phyloP scores from a whole-genome alignment of 2,113 vertebrate genomes.

The Brienomyrus brachyistius region DNA sequence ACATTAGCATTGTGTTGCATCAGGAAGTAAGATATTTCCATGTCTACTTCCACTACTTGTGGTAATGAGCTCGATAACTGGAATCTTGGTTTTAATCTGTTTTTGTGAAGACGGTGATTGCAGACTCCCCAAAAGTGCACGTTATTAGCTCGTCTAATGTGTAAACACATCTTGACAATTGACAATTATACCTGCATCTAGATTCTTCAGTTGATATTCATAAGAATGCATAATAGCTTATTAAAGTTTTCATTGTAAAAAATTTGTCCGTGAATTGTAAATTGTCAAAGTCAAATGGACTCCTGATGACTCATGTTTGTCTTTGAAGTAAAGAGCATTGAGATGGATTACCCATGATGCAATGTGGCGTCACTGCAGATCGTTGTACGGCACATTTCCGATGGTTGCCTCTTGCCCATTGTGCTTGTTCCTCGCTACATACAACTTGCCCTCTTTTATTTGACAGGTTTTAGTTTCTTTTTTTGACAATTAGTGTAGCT shows the following conservation, averaged over 20 bases:
- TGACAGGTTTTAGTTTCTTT: neutral
- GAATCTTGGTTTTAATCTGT: neutral
- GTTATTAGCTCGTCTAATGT: neutral
- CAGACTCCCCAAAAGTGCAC: neutral
- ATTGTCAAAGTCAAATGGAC: neutral
- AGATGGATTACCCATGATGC: neutral
- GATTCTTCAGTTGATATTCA: neutral
- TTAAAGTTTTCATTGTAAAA: neutral
- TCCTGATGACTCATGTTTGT: neutral
- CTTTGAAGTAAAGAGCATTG: neutral
- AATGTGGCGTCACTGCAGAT: neutral
- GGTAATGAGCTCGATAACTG: neutral
- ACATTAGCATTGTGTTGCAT: neutral
- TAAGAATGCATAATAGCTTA: neutral
- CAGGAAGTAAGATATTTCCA: neutral
- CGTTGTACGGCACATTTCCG: neutral
- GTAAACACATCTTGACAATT: neutral
- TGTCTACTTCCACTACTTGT: neutral
- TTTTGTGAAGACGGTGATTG: neutral
- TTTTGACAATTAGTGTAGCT: neutral
- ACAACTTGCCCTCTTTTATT: neutral
- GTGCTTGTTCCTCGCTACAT: neutral
- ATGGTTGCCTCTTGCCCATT: neutral
- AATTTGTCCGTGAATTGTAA: neutral
- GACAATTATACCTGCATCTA: neutral